Evolutionary conservation across 2,113 vertebrate genomes (phyloP).

Genomic region (Lota lota): DNA sequence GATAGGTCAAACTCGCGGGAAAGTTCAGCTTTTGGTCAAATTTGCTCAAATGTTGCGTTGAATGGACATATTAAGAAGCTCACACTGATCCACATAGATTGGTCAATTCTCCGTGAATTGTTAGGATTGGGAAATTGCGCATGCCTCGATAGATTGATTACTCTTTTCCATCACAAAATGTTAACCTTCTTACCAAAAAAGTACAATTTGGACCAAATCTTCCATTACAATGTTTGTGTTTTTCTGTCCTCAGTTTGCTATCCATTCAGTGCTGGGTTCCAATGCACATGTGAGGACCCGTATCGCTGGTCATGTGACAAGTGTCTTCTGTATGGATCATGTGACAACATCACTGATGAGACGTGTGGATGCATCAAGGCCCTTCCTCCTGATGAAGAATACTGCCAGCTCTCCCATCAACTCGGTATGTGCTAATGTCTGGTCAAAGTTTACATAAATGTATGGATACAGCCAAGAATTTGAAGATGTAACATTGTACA

Average conservation of each 20-base stretch:
- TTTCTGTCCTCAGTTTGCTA: conserved; percentile 30
- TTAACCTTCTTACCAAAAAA: too few relatives aligned
- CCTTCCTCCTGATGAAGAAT: conserved; percentile 16
- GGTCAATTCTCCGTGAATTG: too few relatives aligned
- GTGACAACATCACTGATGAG: conserved; percentile 14
- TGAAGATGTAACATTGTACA: too few relatives aligned
- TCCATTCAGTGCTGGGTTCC: conserved; percentile 12
- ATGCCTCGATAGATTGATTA: too few relatives aligned
- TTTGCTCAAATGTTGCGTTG: too few relatives aligned
- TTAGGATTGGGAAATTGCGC: too few relatives aligned
- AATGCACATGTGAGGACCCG: conserved; percentile 31
- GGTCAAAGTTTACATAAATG: background rate
- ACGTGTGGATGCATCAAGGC: conserved; percentile 35
- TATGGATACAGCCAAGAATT: background rate
- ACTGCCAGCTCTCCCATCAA: conserved; percentile 3
- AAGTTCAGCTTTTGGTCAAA: too few relatives aligned
- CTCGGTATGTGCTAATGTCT: background rate
- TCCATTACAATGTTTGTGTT: background rate
- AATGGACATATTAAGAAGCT: too few relatives aligned
- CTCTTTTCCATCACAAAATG: too few relatives aligned
- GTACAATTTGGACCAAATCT: background rate
- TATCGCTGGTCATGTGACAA: conserved; percentile 33
- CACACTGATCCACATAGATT: too few relatives aligned
- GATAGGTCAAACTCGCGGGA: too few relatives aligned
- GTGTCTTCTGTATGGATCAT: conserved; percentile 29